Base-by-base conservation (phyloP, 53 echinoderm and acorn worm genomes). In the Hippasteria phrygiana region DNA sequence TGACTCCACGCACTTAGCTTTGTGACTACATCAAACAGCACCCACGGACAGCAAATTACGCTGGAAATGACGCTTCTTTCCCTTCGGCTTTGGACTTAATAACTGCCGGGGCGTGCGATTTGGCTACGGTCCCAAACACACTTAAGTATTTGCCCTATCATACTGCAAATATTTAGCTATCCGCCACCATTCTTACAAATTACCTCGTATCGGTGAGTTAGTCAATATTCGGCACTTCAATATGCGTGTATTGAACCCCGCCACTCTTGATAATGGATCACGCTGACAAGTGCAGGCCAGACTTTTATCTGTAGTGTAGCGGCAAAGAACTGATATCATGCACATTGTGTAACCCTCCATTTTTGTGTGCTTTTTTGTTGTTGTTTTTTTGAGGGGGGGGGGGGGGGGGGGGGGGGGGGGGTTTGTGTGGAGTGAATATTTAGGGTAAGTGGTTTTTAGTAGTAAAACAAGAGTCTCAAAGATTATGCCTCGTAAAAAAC, bases 91-190 rank as follows among this genome's bases (percentile, higher is more conserved):
- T 59, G 3, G 4, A 1, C 3, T 59, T 7, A 59, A 2, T 22
- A 59, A 59, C 22, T 24, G 26, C 59, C 59, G 22, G 59, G 3
- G 6, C 4, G n/a, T 22, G 2, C 8, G 20, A 8, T 24, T 59
- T 59, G 59, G 24, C 59, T 26, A 2, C 67, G 36, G 35, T 34
- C 67, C 5, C 34, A 9, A 24, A 35, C 35, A 66, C 35, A 8
- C 35, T 11, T 35, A 36, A 2, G 14, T 66, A 35, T 66, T 66
- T 40, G n/a, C 40, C 35, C 22, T 20, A 42, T 42, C 24, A 72
- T 43, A 41, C n/a, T 72, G 18, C 43, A 72, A 72, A 72, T 72
- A 72, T 72, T 72, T 40, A 72, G 42, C 40, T 43, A 41, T 24
- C 43, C 9, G 33, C 35, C 73, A 42, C 73, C 24, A 24, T 72